Conservation (phyloP, 1,140 invertebrate species). For the Bradysia coprophila region DNA sequence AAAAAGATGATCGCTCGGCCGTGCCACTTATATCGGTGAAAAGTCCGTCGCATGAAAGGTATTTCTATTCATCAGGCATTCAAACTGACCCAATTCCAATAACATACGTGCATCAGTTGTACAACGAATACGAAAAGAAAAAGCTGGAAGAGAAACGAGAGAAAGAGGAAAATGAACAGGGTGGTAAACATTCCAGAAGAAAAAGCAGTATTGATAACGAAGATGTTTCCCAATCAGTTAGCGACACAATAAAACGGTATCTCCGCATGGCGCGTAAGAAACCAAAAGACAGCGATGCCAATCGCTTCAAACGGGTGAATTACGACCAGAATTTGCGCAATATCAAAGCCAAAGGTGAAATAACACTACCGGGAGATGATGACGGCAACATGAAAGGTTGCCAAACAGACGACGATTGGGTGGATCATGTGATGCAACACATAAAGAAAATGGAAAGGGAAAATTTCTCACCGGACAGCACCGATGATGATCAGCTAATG, state of each 20-base stretch:
- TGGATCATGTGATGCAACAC: neutral
- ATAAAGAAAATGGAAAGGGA: neutral
- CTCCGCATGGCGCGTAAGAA: slow-evolving; percentile 70
- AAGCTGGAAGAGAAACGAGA: slow-evolving; percentile 18
- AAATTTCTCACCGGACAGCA: slow-evolving; percentile 2
- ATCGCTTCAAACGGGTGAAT: slow-evolving; percentile 71
- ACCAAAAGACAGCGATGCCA: slow-evolving; percentile 56
- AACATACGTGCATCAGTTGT: neutral
- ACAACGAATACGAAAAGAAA: slow-evolving; percentile 9
- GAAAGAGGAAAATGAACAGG: neutral
- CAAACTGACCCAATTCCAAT: slow-evolving; percentile 3
- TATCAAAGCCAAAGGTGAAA: slow-evolving; percentile 61
- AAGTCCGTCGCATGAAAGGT: neutral
- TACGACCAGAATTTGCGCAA: slow-evolving; percentile 69
- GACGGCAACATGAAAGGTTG: slow-evolving; percentile 50
- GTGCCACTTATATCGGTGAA: neutral
- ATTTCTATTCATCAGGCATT: neutral
- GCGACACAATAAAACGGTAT: slow-evolving; percentile 68
- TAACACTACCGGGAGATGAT: slow-evolving; percentile 48
- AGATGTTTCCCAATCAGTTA: slow-evolving; percentile 66
- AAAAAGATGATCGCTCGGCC: neutral
- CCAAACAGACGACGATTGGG: slow-evolving; percentile 56
- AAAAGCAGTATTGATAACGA: slow-evolving; percentile 58
- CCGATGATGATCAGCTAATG: neutral
- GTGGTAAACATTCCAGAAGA: slow-evolving; percentile 22